Percentiles rank a stretch among this genome's conserved stretches.
These are phyloP conservation scores for Gandaritis pyraliata DNA, from an alignment of 2,888 invertebrate species.

Conservation along the genomic window DNA sequence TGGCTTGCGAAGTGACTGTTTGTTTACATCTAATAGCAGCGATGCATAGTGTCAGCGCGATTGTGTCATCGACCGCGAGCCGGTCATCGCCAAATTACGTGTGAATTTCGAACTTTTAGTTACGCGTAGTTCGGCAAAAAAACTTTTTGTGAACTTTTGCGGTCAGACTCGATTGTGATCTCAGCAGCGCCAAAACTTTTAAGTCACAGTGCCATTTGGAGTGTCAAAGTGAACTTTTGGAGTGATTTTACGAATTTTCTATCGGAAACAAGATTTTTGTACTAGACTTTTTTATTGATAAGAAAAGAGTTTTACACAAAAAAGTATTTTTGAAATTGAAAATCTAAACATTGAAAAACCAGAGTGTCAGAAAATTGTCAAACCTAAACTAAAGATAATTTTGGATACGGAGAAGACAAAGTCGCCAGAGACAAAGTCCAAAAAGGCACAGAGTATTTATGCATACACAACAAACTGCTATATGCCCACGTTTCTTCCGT, in stretches of 20 bases:
- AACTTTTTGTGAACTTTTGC: conserved; percentile 74
- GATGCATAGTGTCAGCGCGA: conserved; percentile 78
- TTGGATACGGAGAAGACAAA: conserved; percentile 42
- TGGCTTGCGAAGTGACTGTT: conserved; percentile 74
- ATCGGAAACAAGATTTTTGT: conserved; percentile 47
- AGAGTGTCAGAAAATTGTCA: conserved; percentile 38
- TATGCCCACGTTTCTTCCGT: conserved; percentile 77
- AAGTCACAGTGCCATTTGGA: conserved; percentile 53
- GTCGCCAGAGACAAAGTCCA: conserved; percentile 51
- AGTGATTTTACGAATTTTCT: conserved; percentile 41
- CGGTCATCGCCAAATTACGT: conserved; percentile 71
- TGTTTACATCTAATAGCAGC: conserved; percentile 77
- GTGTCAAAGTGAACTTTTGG: conserved; percentile 68
- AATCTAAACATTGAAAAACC: conserved; percentile 27
- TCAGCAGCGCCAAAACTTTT: conserved; percentile 60
- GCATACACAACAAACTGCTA: conserved; percentile 76
- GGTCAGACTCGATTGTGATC: conserved; percentile 48
- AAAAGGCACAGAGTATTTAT: conserved; percentile 70
- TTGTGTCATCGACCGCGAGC: conserved; percentile 79
- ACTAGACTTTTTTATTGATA: conserved; percentile 37
- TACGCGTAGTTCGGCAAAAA: conserved; percentile 63
- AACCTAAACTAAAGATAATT: conserved; percentile 30
- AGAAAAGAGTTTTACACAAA: conserved; percentile 29
- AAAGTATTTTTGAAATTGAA: conserved; percentile 19
- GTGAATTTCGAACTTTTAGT: conserved; percentile 72